phyloP scores from a whole-genome alignment of 2,113 vertebrate genomes.

The Heterochromis multidens region DNA sequence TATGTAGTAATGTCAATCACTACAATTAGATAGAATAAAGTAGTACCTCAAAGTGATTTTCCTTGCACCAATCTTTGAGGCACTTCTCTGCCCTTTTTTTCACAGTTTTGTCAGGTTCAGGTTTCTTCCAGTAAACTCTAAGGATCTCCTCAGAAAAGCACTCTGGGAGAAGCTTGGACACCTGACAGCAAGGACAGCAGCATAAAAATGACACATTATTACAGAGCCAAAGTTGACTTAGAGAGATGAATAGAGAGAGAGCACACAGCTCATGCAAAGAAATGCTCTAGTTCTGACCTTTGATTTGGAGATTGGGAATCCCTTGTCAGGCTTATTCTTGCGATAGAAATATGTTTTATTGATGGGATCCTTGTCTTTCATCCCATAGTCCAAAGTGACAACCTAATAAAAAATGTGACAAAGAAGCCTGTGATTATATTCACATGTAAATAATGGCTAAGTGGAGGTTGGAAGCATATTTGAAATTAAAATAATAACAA shows the following conservation, averaged over 20 bases:
- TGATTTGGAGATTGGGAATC: conserved; percentile 72
- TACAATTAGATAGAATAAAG: not conserved
- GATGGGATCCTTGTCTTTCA: conserved; percentile 82
- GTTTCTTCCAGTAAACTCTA: conserved; percentile 81
- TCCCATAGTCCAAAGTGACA: conserved; percentile 83
- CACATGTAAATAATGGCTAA: not conserved
- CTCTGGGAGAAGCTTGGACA: conserved; percentile 77
- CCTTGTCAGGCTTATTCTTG: conserved; percentile 70
- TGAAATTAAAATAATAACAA: not conserved
- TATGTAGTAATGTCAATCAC: not conserved
- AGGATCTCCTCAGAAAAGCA: conserved; percentile 82
- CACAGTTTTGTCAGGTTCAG: conserved; percentile 50
- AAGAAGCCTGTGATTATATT: not conserved
- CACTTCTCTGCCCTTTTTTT: conserved; percentile 59
- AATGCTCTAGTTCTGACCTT: conserved; percentile 76
- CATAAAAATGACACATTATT: not conserved
- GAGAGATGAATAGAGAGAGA: not conserved
- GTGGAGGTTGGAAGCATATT: not conserved
- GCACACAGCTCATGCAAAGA: not conserved
- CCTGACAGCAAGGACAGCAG: conserved; percentile 64
- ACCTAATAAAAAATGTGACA: conserved; percentile 57
- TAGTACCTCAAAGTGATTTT: conserved; percentile 74
- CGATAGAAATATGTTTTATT: conserved; percentile 82
- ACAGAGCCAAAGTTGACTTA: not conserved
- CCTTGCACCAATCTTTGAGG: conserved; percentile 78